Percentiles rank a stretch among this genome's conserved stretches.
Evolutionary conservation across 2,113 vertebrate genomes (phyloP).

Genomic region (Melanerpes formicivorus): DNA sequence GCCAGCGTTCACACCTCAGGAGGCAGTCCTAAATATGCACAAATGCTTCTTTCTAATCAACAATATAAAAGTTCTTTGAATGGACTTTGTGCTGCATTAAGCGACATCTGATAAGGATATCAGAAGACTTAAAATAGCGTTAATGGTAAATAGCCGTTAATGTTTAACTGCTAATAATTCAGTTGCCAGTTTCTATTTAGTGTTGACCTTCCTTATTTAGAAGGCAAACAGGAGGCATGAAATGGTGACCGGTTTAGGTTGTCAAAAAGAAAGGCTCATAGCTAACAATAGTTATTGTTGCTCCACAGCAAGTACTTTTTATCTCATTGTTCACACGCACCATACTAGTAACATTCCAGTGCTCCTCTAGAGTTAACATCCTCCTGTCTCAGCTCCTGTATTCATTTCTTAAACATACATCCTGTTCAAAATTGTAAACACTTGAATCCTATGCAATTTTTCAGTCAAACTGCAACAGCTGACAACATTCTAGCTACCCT

Average conservation of each 20-base stretch:
- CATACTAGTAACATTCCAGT: not conserved
- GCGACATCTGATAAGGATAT: not conserved
- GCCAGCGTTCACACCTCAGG: not conserved
- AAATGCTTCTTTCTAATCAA: not conserved
- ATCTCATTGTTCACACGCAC: not conserved
- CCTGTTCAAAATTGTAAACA: not conserved
- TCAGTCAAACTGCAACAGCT: not conserved
- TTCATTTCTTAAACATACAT: not conserved
- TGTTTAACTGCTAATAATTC: slow-evolving; percentile 25
- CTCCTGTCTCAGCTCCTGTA: not conserved
- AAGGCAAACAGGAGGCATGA: not conserved
- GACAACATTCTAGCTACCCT: not conserved
- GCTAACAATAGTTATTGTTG: not conserved
- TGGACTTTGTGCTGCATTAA: slow-evolving; percentile 24
- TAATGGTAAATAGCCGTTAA: slow-evolving; percentile 1
- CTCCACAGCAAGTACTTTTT: not conserved
- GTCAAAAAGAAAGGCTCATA: not conserved
- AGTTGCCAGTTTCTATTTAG: not conserved
- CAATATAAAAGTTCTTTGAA: not conserved
- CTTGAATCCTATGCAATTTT: not conserved
- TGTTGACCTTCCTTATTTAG: not conserved
- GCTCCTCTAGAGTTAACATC: not conserved
- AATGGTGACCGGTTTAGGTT: not conserved
- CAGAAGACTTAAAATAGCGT: not conserved
- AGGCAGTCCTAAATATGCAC: not conserved